Conservation (phyloP, 1,140 invertebrate genomes). For the Bombus waltoni region DNA sequence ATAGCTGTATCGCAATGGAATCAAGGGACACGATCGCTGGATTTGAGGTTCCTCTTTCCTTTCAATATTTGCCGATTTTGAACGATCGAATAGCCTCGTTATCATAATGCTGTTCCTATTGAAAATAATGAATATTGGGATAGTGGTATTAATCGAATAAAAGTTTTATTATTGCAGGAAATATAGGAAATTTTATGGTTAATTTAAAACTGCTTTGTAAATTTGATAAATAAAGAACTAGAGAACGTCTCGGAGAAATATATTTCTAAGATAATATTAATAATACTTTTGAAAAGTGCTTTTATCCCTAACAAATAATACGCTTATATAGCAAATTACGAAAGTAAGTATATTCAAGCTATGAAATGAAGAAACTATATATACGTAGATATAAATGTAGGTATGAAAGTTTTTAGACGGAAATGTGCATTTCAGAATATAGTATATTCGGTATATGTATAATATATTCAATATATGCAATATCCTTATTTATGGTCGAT, state of each 20-base stretch:
- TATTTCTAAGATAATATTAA: not conserved
- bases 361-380: not conserved
- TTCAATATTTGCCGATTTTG: not conserved
- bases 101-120: not conserved
- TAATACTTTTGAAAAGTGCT: too few species aligned
- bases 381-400: too few species aligned
- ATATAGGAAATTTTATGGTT: not conserved
- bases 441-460: too few species aligned
- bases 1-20: not conserved
- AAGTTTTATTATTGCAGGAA: not conserved
- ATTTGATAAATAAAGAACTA: not conserved
- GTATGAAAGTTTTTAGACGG: not conserved
- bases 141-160: not conserved
- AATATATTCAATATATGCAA: too few species aligned
- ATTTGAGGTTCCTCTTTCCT: not conserved
- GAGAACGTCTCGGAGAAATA: not conserved
- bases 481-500: too few species aligned
- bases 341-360: not conserved
- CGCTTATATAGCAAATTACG: not conserved
- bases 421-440: not conserved
- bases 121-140: not conserved
- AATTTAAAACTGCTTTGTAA: not conserved
- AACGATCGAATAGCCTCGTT: not conserved
- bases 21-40: not conserved
- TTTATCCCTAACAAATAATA: too few species aligned